Conservation (phyloP, 2,888 invertebrate genomes). For the Cataglyphis altisquamis region DNA sequence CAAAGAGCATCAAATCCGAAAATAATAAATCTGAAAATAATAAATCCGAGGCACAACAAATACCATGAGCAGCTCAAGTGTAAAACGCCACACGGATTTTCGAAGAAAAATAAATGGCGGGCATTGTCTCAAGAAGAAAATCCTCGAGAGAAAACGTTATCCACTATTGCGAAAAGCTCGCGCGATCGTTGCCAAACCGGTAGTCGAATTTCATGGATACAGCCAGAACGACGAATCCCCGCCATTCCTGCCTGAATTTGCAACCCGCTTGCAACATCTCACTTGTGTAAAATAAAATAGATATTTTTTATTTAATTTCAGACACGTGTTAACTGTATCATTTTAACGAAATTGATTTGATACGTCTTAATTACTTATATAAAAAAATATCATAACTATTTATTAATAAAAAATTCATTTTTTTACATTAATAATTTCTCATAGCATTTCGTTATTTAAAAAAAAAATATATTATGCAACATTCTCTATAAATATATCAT, state of each 20-base stretch:
- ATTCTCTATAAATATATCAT: background rate
- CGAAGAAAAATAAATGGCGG: slow-evolving; percentile 53
- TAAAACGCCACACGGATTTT: slow-evolving; percentile 44
- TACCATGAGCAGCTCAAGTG: slow-evolving; percentile 27
- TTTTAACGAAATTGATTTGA: background rate
- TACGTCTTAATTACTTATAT: background rate
- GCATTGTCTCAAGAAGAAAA: slow-evolving; percentile 50
- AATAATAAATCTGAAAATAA: slow-evolving; percentile 46
- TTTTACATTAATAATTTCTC: background rate
- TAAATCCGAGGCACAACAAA: slow-evolving; percentile 26
- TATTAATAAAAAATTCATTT: background rate
- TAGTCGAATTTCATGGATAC: slow-evolving; percentile 31
- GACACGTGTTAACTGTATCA: background rate
- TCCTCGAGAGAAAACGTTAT: slow-evolving; percentile 46
- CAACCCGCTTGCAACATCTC: background rate
- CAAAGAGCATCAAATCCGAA: slow-evolving; percentile 7
- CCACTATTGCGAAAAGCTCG: slow-evolving; percentile 44
- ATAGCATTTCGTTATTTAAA: background rate
- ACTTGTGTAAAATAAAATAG: background rate
- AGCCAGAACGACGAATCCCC: background rate
- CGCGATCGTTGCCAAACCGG: slow-evolving; percentile 41
- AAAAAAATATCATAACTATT: background rate
- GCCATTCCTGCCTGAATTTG: slow-evolving; percentile 10
- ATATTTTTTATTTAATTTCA: background rate
- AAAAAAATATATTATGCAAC: background rate